phyloP scores from a whole-genome alignment of 1,140 invertebrate genomes.

The Dreissena rostriformis region DNA sequence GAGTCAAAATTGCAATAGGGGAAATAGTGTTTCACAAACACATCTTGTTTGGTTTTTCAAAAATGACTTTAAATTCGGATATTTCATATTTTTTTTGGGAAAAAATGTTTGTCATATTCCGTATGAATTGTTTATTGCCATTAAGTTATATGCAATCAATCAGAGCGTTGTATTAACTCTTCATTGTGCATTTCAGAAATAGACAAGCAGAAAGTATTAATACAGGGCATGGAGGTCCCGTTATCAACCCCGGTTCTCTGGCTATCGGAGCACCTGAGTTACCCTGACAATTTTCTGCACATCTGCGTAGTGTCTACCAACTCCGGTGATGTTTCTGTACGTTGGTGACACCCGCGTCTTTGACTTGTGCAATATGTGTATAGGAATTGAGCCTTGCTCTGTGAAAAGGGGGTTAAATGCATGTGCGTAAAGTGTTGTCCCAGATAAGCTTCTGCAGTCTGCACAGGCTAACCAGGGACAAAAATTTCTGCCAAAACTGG shows the following conservation, averaged over 20 bases:
- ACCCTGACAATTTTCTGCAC: constrained; percentile 99
- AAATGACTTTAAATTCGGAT: neutral
- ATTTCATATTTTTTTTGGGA: too few relatives aligned
- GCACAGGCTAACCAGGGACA: too few relatives aligned
- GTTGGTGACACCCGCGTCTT: constrained; percentile 25
- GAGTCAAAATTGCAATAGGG: too few relatives aligned
- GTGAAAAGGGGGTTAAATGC: too few relatives aligned
- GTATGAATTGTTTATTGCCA: neutral
- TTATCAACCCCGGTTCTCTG: constrained; percentile 96
- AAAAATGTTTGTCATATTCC: neutral
- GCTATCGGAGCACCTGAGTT: constrained; percentile 98
- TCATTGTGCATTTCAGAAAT: constrained; percentile 62
- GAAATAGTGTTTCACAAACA: too few relatives aligned
- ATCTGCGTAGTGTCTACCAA: constrained; percentile 74
- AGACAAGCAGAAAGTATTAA: constrained; percentile 85
- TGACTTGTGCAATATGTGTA: constrained; percentile 30
- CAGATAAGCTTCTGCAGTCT: too few relatives aligned
- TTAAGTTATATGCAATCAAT: neutral
- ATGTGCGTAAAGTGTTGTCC: too few relatives aligned
- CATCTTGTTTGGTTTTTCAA: too few relatives aligned
- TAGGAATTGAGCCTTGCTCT: too few relatives aligned
- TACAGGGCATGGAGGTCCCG: constrained; percentile 94
- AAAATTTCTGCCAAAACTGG: too few relatives aligned
- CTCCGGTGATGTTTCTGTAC: neutral
- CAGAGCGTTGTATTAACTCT: constrained; percentile 10